Percentiles rank a stretch among this genome's conserved stretches.
phyloP scores from a whole-genome alignment of 2,797 vertebrate genomes.

The Rhinoraja longicauda region DNA sequence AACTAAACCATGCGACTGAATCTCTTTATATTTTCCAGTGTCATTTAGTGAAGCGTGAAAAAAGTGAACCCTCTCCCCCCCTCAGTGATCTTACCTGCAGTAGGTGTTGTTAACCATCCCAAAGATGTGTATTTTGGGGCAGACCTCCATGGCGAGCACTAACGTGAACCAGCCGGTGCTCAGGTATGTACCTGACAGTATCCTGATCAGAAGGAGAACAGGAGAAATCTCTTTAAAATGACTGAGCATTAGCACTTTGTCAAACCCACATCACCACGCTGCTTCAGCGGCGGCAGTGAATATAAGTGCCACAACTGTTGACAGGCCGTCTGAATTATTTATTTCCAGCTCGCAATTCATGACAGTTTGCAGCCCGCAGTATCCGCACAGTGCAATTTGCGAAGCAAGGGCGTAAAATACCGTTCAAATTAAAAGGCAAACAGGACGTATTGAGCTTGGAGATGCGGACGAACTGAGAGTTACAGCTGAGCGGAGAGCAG shows the following conservation, averaged over 20 bases:
- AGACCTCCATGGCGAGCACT: conserved; percentile 97
- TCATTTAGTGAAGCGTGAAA: conserved; percentile 46
- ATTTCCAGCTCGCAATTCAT: conserved; percentile 56
- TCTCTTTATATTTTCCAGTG: background rate
- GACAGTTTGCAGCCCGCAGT: conserved; percentile 45
- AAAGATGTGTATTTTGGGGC: conserved; percentile 89
- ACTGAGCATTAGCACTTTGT: conserved; percentile 54
- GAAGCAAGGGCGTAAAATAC: background rate
- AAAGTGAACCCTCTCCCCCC: conserved; percentile 50
- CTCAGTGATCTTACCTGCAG: conserved; percentile 82
- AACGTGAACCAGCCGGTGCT: conserved; percentile 98
- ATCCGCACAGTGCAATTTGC: conserved; percentile 35
- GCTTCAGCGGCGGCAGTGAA: conserved; percentile 58
- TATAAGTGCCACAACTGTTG: conserved; percentile 61
- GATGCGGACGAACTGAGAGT: background rate
- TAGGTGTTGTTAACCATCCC: conserved; percentile 98
- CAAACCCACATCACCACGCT: conserved; percentile 60
- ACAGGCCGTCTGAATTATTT: conserved; percentile 72
- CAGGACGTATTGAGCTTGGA: background rate
- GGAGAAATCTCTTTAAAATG: conserved; percentile 44
- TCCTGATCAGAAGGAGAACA: conserved; percentile 60
- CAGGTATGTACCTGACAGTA: conserved; percentile 93
- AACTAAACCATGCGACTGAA: background rate
- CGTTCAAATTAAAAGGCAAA: background rate
- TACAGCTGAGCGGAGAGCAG: background rate